Conservation (phyloP, 1,140 invertebrate species). For the Drosophila funebris region DNA sequence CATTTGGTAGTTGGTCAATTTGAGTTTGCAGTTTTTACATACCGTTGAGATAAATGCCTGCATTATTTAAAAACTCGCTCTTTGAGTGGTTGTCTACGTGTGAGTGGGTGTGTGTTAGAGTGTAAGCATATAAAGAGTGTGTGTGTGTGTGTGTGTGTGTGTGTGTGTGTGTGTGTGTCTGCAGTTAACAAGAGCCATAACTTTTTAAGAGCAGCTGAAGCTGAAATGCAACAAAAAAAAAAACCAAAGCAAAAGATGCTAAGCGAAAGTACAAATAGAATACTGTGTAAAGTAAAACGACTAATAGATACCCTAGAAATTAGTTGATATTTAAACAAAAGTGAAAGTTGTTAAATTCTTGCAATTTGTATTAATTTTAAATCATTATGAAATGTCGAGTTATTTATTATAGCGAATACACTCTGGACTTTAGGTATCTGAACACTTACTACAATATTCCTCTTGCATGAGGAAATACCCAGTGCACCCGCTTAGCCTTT, state of each 20-base stretch:
- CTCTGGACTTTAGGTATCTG: neutral
- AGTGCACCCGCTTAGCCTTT: slow-evolving; percentile 6
- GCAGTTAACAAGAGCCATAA: slow-evolving; percentile 48
- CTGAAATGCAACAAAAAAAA: slow-evolving; percentile 25
- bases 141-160: neutral
- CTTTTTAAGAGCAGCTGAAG: slow-evolving; percentile 47
- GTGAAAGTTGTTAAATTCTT: too few species aligned
- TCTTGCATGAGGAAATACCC: neutral
- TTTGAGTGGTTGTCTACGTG: slow-evolving; percentile 5
- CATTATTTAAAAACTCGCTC: slow-evolving; percentile 63
- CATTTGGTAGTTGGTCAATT: slow-evolving; percentile 36
- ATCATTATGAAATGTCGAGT: neutral
- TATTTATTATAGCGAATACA: neutral
- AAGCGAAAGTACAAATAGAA: slow-evolving; percentile 32
- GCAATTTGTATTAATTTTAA: too few species aligned
- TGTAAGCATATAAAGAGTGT: too few species aligned
- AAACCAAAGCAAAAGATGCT: slow-evolving; percentile 22
- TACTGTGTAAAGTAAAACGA: neutral
- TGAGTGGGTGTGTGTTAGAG: slow-evolving; percentile 1
- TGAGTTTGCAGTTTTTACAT: slow-evolving; percentile 13
- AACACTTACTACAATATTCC: too few species aligned
- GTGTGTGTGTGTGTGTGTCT: neutral
- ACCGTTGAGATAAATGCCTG: slow-evolving; percentile 40
- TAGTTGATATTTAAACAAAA: neutral
- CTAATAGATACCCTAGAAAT: neutral